Percentiles rank a stretch among this genome's conserved stretches.
Conservation (phyloP, 2,113 vertebrate genomes). For the Etheostoma spectabile region DNA sequence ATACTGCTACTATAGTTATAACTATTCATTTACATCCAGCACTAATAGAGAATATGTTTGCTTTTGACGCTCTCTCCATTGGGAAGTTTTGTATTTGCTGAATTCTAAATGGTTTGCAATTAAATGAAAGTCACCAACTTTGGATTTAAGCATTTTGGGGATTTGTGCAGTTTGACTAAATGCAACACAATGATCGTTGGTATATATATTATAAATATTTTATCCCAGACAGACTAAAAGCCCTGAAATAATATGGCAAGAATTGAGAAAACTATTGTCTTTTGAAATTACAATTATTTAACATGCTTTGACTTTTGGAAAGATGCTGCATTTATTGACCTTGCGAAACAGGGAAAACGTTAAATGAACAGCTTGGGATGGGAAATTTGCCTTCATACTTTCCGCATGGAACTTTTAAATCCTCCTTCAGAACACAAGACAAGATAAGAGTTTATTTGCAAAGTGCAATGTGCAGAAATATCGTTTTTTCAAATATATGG, state of each 20-base stretch:
- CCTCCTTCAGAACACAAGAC: no score
- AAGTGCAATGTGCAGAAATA: no score
- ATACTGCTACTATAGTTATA: background rate
- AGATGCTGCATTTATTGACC: no score
- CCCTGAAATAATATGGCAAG: background rate
- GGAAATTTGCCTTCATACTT: no score
- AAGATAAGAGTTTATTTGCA: no score
- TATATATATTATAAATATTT: background rate
- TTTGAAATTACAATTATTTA: no score
- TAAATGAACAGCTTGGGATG: no score
- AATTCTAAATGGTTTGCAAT: background rate
- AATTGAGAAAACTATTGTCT: background rate
- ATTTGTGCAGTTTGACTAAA: background rate
- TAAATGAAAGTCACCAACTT: background rate
- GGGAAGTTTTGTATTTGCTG: background rate
- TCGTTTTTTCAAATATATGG: no score
- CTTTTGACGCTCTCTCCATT: background rate
- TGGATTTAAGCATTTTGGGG: background rate
- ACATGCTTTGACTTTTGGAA: no score
- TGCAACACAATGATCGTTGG: background rate
- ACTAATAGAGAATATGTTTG: background rate
- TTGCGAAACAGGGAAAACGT: no score
- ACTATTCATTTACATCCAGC: background rate
- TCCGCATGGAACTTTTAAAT: no score
- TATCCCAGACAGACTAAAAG: background rate